Base-by-base conservation (phyloP, 2,797 vertebrate species). In the Echeneis naucrates region DNA sequence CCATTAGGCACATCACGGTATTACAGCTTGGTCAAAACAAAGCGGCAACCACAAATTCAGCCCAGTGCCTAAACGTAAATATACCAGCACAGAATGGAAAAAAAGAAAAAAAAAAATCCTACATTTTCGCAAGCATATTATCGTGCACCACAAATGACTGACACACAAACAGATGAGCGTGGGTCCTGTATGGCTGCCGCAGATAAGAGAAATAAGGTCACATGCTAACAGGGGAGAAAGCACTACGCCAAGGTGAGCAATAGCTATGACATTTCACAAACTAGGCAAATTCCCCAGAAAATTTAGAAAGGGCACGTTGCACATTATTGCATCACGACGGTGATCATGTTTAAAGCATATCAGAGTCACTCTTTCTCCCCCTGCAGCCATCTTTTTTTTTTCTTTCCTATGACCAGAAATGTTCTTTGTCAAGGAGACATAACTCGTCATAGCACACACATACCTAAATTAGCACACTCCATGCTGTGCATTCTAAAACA, bases 141-240 rank as follows among this genome's bases (percentile, higher is more conserved):
- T 40, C 37, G 58, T 57, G 45, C 45, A 40, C 44, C 55, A 59
- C 74, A 80, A 82, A 82, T 75, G 73, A 82, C 51, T 81, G 80
- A 87, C 86, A 79, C 64, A 42, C 48, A 82, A 84, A 89, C 74
- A 82, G 72, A 84, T 63, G 82, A 82, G 80, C 77, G 24, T 66
- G 86, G 84, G 90, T 88, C 85, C 83, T 85, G 86, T 89, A 89
- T 91, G 92, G 89, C 79, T 74, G 86, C 74, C 72, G 70, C 78
- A 86, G 91, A 92, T 92, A 92, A 91, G 85, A 81, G 77, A 87
- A 92, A 92, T 89, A 92, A 92, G 91, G 92, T 92, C 92, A 92
- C 68, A 65, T 58, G 69, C 89, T 88, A 84, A 90, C 89, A 79
- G 89, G 87, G 86, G 90, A 90, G 84, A 86, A 84, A 78, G 84